Base-by-base conservation (phyloP, 2,797 vertebrate species). In the Gobionotothen gibberifrons region DNA sequence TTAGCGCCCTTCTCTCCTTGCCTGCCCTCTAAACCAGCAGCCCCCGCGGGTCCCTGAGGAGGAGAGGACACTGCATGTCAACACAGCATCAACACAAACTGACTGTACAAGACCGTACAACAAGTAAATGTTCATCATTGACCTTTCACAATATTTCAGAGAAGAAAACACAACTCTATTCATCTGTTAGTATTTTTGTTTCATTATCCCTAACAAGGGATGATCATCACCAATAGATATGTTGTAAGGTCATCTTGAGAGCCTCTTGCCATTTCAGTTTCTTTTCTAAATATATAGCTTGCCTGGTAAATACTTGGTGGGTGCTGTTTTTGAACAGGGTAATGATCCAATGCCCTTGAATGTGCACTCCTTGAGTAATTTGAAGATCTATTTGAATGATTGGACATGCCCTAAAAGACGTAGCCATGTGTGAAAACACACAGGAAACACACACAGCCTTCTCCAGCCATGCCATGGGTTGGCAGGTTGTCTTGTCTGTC, bases 1-100 rank as follows among this genome's bases (percentile, higher is more conserved):
- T 99, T 99, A 67, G 97, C 96, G 51, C 98, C 98, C 90, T 99
- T 99, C 94, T 99, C 98, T 76, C 98, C 98, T 94, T 98, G 97
- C 77, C 97, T 96, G 91, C 98, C 98, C 92, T 99, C 98, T 74
- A 97, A 74, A 71, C 98, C 98, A 0, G 93, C 84, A 60, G 95
- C 87, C 81, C 98, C 98, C 10, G 95, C 96, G 81, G 97, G 96
- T 84, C 98, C 98, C 98, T 99, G 89, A 52, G 49, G 92, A 14
- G 76, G 73, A 84, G 54, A 91, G 67, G 72, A 90, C 68, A 78
- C 14, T n/a, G 72, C 64, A 75, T 83, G 73, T 74, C 44, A 65
- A 56, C 66, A 79, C 15, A 42, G 29, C 55, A 44, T 55, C 42
- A 64, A 55, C 54, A 70, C 63, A 72, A 44, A 68, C 22, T 9